Evolutionary conservation across 2,113 vertebrate species (phyloP).

Genomic region (Clinocottus analis): DNA sequence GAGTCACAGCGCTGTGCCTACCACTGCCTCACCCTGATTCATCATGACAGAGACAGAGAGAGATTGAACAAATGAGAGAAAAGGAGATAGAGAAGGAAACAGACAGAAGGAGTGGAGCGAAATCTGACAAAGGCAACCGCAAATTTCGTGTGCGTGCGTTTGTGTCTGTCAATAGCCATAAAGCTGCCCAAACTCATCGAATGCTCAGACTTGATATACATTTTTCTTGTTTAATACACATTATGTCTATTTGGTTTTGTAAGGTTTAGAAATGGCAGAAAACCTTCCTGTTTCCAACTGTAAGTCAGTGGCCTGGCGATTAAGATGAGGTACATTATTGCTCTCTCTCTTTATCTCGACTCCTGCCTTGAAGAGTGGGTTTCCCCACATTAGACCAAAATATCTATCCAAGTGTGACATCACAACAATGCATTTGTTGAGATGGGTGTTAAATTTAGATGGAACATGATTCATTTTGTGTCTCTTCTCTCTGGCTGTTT

Average conservation of each 20-base stretch:
- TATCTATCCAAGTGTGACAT: neutral
- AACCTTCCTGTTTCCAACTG: neutral
- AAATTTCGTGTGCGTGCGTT: neutral
- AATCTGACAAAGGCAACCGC: constrained; percentile 19
- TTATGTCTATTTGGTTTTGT: neutral
- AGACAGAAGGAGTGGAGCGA: constrained; percentile 28
- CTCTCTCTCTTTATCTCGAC: neutral
- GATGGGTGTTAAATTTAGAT: constrained; percentile 27
- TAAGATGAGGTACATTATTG: neutral
- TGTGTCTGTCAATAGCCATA: neutral
- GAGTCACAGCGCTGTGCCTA: constrained; percentile 71
- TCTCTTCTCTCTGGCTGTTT: neutral
- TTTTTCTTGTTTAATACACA: neutral
- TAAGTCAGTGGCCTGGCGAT: neutral
- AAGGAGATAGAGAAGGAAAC: constrained; percentile 41
- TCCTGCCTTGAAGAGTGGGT: neutral
- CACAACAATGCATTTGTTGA: constrained; percentile 1
- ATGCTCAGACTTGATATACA: neutral
- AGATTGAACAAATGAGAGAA: constrained; percentile 55
- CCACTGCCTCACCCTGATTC: constrained; percentile 75
- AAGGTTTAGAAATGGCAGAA: neutral
- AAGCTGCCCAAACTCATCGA: neutral
- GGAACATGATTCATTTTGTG: neutral
- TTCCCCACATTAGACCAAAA: constrained; percentile 6
- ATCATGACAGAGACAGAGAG: constrained; percentile 65